Conservation (phyloP, 1,140 invertebrate genomes). For the Chironomus tepperi region DNA sequence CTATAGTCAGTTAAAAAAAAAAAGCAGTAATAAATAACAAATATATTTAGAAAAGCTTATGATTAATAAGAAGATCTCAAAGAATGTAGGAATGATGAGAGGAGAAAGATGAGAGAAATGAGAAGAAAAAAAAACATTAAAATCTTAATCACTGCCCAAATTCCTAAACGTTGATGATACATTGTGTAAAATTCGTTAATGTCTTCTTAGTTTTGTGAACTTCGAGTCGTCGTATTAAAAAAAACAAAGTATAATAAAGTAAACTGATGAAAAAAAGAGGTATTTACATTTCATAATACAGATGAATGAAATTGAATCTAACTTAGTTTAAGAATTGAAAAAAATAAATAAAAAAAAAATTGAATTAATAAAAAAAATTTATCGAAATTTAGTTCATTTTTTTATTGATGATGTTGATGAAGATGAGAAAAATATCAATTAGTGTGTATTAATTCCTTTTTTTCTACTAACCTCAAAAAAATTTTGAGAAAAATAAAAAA, state of each 20-base stretch:
- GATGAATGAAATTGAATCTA: background rate
- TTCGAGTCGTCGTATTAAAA: background rate
- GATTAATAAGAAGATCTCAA: background rate
- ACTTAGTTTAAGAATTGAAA: background rate
- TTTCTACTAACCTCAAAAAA: no score
- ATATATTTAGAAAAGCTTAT: background rate
- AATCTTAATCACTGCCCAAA: conserved; percentile 17
- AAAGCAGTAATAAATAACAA: background rate
- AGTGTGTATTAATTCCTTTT: no score
- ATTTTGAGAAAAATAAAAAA: background rate
- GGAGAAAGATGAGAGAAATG: background rate
- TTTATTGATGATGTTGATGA: no score
- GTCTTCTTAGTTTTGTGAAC: background rate
- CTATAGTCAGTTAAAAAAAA: background rate
- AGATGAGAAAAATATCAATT: no score
- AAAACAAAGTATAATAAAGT: no score
- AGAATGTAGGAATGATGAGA: background rate
- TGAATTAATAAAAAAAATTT: no score
- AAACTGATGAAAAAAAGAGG: no score
- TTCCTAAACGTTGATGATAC: background rate
- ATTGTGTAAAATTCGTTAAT: background rate
- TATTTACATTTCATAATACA: background rate
- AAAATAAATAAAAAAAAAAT: background rate
- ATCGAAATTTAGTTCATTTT: no score
- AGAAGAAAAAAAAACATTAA: background rate